Conservation (phyloP, 1,140 invertebrate species). For the Cotesia typhae region DNA sequence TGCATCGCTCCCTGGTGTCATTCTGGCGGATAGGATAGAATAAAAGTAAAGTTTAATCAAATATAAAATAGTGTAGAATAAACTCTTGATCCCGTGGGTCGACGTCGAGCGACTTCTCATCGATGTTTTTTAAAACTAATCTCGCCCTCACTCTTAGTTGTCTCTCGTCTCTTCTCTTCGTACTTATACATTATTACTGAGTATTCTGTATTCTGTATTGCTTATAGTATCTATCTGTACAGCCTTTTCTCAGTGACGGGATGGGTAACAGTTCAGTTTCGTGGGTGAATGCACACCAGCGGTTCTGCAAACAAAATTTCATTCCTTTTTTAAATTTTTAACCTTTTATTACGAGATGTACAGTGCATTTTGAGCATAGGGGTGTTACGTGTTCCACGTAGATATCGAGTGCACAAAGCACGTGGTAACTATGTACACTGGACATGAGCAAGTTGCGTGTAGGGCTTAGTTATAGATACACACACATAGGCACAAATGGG, state of each 20-base stretch:
- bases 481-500: too few relatives aligned
- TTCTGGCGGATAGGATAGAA: constrained; percentile 31
- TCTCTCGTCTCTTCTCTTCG: constrained; percentile 8
- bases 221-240: not conserved
- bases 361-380: not conserved
- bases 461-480: too few relatives aligned
- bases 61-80: constrained; percentile 50
- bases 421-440: constrained; percentile 5
- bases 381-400: not conserved
- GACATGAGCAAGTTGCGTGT: not conserved
- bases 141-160: too few relatives aligned
- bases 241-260: constrained; percentile 10
- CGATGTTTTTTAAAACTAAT: not conserved
- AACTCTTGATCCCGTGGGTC: constrained; percentile 34
- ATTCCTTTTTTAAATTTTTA: not conserved
- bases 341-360: not conserved
- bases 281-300: constrained; percentile 51
- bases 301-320: constrained; percentile 35
- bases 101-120: constrained; percentile 17
- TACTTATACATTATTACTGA: constrained; percentile 12
- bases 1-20: constrained; percentile 1
- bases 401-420: not conserved
- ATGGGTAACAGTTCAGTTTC: constrained; percentile 48
- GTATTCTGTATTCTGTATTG: constrained; percentile 14
- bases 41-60: constrained; percentile 57